Base-by-base conservation (phyloP, 2,113 vertebrate species). In the Macheiramphus alcinus region DNA sequence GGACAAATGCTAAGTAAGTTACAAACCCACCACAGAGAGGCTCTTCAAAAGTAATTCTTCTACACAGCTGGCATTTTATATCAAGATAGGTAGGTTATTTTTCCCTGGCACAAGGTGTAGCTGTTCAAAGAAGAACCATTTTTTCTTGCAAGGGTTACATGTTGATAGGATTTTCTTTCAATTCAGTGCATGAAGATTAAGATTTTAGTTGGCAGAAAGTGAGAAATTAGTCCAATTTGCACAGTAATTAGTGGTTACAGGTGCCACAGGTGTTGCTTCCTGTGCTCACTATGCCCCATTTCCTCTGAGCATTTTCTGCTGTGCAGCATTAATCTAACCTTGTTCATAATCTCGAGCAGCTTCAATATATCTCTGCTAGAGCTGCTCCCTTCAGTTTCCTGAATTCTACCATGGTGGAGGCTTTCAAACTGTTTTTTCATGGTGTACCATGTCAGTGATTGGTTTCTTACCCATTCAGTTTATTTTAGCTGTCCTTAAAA, bases 241-340 rank as follows among this genome's bases (percentile, higher is more conserved):
- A 15, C 43, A 36, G 86, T 47, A 89, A 86, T 94, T 63, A 84
- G 80, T 6, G 10, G 55, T 6, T 78, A 9, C 76, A 62, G 83
- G 80, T 93, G 88, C 73, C 86, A 52, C 91, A 93, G 86, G 80
- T 87, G 89, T 16, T 87, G 76, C 70, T 81, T 74, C 80, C 91
- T 21, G 47, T 8, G 3, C 70, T 96, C n/a, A 43, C 68, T 8
- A 88, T 3, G 42, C 38, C 68, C 84, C 80, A 65, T 93, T 96
- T 81, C 73, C 89, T 86, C 76, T 0, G 17, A 72, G 94, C 40
- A 17, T 16, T 27, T 38, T 52, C 72, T 47, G 76, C 59, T 3
- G 5, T 2, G 50, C 73, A 50, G 86, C 86, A 79, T 48, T 7
- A 23, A 87, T 85, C 72, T 12, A 45, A 34, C 65, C 84, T 16